Conservation (phyloP, 2,113 vertebrate genomes). For the Apteryx mantelli region DNA sequence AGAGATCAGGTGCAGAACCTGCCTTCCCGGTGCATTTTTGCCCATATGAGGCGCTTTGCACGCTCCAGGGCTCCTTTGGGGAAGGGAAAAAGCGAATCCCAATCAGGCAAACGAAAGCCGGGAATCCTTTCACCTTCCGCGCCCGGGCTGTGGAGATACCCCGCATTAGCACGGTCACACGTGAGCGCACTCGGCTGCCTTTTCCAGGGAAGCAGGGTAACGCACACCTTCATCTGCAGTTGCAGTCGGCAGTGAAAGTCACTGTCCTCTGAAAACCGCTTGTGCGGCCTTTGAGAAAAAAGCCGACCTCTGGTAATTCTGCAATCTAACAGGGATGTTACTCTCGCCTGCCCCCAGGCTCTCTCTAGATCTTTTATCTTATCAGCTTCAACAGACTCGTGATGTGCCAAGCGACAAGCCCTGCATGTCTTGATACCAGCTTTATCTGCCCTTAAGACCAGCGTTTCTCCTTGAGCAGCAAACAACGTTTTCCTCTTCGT, state of each 20-base stretch:
- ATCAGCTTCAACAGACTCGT: neutral
- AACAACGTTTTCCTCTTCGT: neutral
- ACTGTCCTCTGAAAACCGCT: neutral
- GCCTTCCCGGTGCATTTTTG: neutral
- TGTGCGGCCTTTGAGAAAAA: neutral
- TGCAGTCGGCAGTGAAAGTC: neutral
- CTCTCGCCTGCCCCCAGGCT: neutral
- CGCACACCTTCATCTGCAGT: neutral
- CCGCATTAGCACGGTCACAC: fast-evolving
- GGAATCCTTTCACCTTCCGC: neutral
- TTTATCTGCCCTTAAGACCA: neutral
- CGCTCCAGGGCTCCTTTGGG: neutral
- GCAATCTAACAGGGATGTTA: neutral
- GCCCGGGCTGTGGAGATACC: neutral
- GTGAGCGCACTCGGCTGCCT: neutral
- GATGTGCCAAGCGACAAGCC: neutral
- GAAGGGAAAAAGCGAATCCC: neutral
- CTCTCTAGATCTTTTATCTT: neutral
- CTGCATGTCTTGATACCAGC: fast-evolving
- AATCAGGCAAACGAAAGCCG: neutral
- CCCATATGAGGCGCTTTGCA: neutral
- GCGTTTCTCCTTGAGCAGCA: neutral
- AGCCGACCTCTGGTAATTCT: neutral
- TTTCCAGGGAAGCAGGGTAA: neutral
- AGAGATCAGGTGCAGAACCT: neutral